phyloP scores from a whole-genome alignment of 1,140 invertebrate species.

The Anoplolepis gracilipes region DNA sequence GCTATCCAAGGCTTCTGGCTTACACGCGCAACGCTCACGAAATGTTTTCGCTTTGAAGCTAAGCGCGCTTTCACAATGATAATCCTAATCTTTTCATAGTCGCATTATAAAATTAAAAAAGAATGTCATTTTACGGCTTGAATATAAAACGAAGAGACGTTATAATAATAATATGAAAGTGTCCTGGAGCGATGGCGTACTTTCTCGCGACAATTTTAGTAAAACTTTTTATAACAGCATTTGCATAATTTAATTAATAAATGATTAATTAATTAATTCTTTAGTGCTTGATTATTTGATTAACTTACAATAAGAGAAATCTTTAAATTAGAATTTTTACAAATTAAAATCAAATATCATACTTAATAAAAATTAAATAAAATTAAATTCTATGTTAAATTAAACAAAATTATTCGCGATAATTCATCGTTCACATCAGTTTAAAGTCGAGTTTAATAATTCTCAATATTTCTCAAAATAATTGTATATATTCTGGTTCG shows the following conservation, averaged over 20 bases:
- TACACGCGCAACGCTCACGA: constrained; percentile 17
- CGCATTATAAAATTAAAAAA: background rate
- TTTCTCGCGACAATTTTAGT: background rate
- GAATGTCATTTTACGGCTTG: background rate
- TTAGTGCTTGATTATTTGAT: background rate
- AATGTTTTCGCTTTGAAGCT: constrained; percentile 36
- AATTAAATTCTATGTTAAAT: background rate
- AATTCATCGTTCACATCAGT: no score
- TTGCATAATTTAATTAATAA: constrained; percentile 23
- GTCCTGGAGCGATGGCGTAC: background rate
- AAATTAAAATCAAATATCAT: background rate
- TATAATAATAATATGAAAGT: background rate
- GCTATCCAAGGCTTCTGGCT: constrained; percentile 41
- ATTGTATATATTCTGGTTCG: background rate
- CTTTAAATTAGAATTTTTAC: background rate
- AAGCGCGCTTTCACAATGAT: background rate
- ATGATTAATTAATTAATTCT: background rate
- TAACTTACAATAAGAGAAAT: background rate
- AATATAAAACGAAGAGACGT: background rate
- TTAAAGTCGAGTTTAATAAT: background rate
- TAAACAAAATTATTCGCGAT: no score
- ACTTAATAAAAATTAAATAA: background rate
- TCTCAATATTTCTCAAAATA: background rate
- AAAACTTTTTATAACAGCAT: background rate
- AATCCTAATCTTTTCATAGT: constrained; percentile 35